Conservation (phyloP, 2,888 invertebrate genomes). For the Eristalis pertinax region DNA sequence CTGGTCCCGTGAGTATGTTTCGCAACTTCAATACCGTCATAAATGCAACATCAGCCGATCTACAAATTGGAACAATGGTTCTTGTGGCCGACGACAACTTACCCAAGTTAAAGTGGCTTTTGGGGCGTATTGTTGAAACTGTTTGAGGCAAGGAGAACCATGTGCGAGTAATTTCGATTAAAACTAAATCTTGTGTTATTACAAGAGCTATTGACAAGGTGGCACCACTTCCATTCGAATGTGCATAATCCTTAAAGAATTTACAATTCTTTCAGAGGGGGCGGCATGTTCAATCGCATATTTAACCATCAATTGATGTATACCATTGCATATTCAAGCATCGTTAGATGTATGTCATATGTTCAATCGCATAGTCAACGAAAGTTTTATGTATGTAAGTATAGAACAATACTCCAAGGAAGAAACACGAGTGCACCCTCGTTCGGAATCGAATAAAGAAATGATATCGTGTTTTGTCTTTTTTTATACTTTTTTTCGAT, state of each 20-base stretch:
- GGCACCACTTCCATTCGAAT: conserved; percentile 35
- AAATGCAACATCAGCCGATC: conserved; percentile 10
- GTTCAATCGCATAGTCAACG: no score
- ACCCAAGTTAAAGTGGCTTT: conserved; percentile 26
- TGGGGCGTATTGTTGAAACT: conserved; percentile 11
- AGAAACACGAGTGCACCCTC: no score
- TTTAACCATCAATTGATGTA: background rate
- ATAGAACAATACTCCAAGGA: no score
- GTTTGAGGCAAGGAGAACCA: conserved; percentile 26
- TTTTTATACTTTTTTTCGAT: no score
- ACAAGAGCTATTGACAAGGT: conserved; percentile 35
- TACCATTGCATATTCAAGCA: background rate
- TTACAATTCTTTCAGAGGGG: conserved; percentile 34
- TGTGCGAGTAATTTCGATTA: conserved; percentile 32
- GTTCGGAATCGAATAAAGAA: no score
- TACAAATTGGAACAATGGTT: conserved; percentile 18
- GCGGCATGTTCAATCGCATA: conserved; percentile 29
- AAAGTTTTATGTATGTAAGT: no score
- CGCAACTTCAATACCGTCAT: conserved; percentile 36
- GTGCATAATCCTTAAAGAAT: conserved; percentile 30
- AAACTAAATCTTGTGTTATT: conserved; percentile 31
- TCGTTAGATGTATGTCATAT: background rate
- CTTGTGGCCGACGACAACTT: conserved; percentile 41
- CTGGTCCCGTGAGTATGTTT: conserved; percentile 32
- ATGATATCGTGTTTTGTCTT: no score